phyloP scores from a whole-genome alignment of 1,140 invertebrate genomes.

The Heliconius hermathena region DNA sequence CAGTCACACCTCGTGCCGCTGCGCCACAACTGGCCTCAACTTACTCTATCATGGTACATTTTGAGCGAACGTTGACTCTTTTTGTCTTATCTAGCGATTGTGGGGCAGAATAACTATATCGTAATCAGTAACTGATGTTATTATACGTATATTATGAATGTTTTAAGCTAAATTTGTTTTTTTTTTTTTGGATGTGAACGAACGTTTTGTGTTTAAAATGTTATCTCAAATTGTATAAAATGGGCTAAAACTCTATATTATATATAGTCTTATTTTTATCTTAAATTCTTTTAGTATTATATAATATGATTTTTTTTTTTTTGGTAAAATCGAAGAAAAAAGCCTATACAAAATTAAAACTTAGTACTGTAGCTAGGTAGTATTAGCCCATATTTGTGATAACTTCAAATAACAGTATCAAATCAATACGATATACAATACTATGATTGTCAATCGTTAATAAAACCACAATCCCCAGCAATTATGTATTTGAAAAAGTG shows the following conservation, averaged over 20 bases:
- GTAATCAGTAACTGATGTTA: conserved; percentile 7
- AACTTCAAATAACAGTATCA: conserved; percentile 23
- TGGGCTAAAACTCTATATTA: no score
- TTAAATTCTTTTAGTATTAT: no score
- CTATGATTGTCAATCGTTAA: conserved; percentile 63
- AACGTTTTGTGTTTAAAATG: background rate
- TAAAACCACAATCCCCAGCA: conserved; percentile 61
- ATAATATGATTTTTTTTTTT: no score
- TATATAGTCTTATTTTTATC: no score
- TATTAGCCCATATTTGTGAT: background rate
- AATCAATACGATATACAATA: conserved; percentile 53
- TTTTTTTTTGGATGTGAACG: background rate
- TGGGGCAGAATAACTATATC: conserved; percentile 37
- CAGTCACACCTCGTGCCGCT: no score
- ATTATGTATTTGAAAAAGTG: conserved; percentile 71
- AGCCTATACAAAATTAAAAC: background rate
- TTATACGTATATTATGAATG: background rate
- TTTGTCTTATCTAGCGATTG: conserved; percentile 38
- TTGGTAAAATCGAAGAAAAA: background rate
- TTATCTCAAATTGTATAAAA: background rate
- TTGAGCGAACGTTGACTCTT: conserved; percentile 42
- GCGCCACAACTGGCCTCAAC: no score
- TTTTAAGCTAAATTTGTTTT: background rate
- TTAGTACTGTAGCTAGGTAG: background rate
- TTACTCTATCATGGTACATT: conserved; percentile 41